Percentiles rank a stretch among this genome's conserved stretches.
These are phyloP conservation scores for Sebastes elongatus DNA, from an alignment of 2,797 vertebrate species.

Conservation along the genomic window DNA sequence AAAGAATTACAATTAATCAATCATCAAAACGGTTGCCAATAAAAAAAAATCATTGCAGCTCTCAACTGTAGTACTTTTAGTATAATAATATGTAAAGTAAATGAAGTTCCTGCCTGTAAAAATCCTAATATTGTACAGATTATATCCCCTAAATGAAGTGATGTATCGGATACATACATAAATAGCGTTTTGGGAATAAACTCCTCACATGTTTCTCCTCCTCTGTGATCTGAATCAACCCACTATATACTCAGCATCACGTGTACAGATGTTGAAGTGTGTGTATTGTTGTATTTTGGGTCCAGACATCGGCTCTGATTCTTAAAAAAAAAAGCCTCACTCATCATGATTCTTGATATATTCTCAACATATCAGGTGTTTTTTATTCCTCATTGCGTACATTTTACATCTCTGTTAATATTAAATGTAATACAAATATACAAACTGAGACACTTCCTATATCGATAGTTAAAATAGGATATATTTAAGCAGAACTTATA, in stretches of 20 bases:
- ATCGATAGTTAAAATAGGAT: slow-evolving; percentile 50
- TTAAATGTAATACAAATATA: slow-evolving; percentile 63
- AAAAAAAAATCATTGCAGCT: slow-evolving; percentile 7
- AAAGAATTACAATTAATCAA: background rate
- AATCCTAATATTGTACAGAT: slow-evolving; percentile 46
- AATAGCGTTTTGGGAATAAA: slow-evolving; percentile 48
- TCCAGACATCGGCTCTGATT: slow-evolving; percentile 39
- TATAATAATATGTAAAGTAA: slow-evolving; percentile 19
- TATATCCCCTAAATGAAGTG: slow-evolving; percentile 26
- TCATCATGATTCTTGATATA: slow-evolving; percentile 44
- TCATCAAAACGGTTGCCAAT: background rate
- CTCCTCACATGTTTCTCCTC: slow-evolving; percentile 37
- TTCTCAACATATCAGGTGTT: slow-evolving; percentile 60
- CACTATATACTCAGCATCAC: slow-evolving; percentile 56
- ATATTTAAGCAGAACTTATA: slow-evolving; percentile 58
- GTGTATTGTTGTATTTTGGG: slow-evolving; percentile 60
- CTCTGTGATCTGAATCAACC: slow-evolving; percentile 63
- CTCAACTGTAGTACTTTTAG: slow-evolving; percentile 2
- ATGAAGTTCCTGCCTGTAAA: slow-evolving; percentile 31
- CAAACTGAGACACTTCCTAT: slow-evolving; percentile 48
- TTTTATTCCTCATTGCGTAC: slow-evolving; percentile 39
- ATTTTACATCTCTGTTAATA: slow-evolving; percentile 54
- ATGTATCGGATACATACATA: slow-evolving; percentile 13
- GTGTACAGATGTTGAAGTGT: slow-evolving; percentile 57
- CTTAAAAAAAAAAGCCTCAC: slow-evolving; percentile 16